Conservation (phyloP, 2,888 invertebrate genomes). For the Drosophila mulleri region DNA sequence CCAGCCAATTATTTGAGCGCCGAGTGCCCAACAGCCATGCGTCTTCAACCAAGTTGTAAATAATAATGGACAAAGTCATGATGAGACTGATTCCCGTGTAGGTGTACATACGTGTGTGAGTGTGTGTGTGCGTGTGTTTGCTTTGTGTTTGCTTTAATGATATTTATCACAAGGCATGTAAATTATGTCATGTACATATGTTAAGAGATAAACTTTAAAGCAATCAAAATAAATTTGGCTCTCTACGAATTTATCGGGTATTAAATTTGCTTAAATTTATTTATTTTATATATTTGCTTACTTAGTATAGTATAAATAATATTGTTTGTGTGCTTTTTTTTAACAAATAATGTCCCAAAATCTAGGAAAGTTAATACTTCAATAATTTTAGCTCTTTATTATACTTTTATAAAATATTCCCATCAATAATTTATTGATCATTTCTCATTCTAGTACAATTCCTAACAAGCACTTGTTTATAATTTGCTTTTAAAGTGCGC, state of each 20-base stretch:
- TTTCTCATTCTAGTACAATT: too few relatives aligned
- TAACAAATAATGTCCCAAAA: too few relatives aligned
- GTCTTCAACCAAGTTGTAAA: slow-evolving; percentile 45
- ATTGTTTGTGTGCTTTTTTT: too few relatives aligned
- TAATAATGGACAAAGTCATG: slow-evolving; percentile 51
- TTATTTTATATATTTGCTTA: not conserved
- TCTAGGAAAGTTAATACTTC: too few relatives aligned
- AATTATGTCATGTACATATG: slow-evolving; percentile 11
- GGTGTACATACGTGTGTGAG: not conserved
- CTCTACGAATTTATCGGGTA: not conserved
- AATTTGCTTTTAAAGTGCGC: too few relatives aligned
- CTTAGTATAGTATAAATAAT: too few relatives aligned
- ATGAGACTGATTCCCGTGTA: slow-evolving; percentile 9
- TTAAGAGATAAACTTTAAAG: slow-evolving; percentile 12
- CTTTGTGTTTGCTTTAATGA: slow-evolving; percentile 20
- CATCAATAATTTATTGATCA: too few relatives aligned
- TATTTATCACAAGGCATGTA: slow-evolving; percentile 28
- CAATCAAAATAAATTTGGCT: not conserved
- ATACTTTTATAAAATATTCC: too few relatives aligned
- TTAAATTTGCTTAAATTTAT: not conserved
- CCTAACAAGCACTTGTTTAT: too few relatives aligned
- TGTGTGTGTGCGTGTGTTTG: not conserved
- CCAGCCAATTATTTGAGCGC: slow-evolving; percentile 60
- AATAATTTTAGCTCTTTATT: too few relatives aligned
- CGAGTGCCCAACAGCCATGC: slow-evolving; percentile 21